phyloP scores from a whole-genome alignment of 2,113 vertebrate genomes.

The Stercorarius parasiticus region DNA sequence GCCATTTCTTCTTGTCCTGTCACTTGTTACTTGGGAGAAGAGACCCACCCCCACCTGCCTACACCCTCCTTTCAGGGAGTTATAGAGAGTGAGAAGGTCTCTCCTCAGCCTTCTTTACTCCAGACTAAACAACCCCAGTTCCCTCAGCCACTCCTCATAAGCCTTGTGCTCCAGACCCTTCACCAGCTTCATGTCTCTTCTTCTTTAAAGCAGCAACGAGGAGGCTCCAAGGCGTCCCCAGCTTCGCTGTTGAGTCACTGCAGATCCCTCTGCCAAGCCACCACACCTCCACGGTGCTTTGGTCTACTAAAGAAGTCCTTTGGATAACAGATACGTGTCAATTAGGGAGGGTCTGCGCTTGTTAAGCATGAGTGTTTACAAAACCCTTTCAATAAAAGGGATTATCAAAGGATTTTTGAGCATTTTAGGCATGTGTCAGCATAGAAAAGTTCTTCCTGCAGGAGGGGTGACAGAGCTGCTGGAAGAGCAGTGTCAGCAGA shows the following conservation, averaged over 20 bases:
- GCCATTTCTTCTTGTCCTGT: fast-evolving
- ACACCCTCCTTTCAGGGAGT: fast-evolving
- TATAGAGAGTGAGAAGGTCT: fast-evolving
- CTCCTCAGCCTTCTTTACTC: not conserved
- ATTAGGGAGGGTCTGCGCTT: not conserved
- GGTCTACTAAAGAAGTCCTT: fast-evolving
- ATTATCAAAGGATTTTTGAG: not conserved
- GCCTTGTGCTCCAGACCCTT: not conserved
- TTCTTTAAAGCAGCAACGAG: not conserved
- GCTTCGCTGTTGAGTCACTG: not conserved
- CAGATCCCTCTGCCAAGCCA: not conserved
- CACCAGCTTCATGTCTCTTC: fast-evolving
- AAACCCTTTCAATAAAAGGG: not conserved
- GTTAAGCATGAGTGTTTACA: not conserved
- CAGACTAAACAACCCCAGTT: not conserved
- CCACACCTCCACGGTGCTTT: not conserved
- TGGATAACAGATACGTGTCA: not conserved
- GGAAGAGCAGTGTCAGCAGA: not conserved
- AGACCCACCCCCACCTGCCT: fast-evolving
- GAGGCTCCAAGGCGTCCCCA: fast-evolving
- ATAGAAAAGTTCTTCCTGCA: not conserved
- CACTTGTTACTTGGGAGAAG: fast-evolving
- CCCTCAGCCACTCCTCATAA: not conserved
- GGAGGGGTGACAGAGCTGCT: fast-evolving
- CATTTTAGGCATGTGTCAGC: not conserved